Base-by-base conservation (phyloP, 2,888 invertebrate species). In the Mythimna loreyi region DNA sequence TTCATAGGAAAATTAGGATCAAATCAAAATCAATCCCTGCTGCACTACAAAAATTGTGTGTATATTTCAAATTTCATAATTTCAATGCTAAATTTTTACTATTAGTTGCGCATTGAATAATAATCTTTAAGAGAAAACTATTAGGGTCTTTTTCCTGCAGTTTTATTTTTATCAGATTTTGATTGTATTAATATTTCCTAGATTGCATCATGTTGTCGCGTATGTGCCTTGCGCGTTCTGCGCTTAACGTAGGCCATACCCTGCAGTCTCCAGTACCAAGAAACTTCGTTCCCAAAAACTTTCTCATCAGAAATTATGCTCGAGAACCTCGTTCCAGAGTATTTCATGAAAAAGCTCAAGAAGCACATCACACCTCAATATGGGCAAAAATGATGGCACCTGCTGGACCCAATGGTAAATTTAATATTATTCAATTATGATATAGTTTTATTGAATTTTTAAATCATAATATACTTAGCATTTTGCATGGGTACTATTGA, bases 351-450 rank as follows among this genome's bases (percentile, higher is more conserved):
- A 52, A 19, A 28, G 88, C 95, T 71, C 91, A 94, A 67, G 92
- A 93, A 70, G 92, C 96, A 30, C 94, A 95, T 69, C 94, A 28
- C 4, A 28, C 77, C 9, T 66, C 77, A 53, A 0, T 98, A 5
- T 97, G 97, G 88, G 98, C 98, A 89, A 96, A 95, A 72, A 94
- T 97, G 3, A 97, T 98, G 97, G 97, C 97, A 69, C 98, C 98
- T 50, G 97, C 98, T 62, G 97, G 97, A 68, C 97, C 97, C 78
- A 97, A 97, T 90, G 98, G 98, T 98, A 96, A 90, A 85, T 23
- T 9, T 9, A 25, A 0, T 33, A 28, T 2, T n/a, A 36, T 28
- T 43, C 16, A n/a, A 11, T 21, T 16, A 30, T 11, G 16, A 0
- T 47, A 4, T 59, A 28, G 13, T 47, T 30, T 16, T 21, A 21